Percentiles rank a stretch among this genome's conserved stretches.
These are phyloP conservation scores for Oncorhynchus tshawytscha DNA, from an alignment of 2,113 vertebrate genomes.

Conservation along the genomic window DNA sequence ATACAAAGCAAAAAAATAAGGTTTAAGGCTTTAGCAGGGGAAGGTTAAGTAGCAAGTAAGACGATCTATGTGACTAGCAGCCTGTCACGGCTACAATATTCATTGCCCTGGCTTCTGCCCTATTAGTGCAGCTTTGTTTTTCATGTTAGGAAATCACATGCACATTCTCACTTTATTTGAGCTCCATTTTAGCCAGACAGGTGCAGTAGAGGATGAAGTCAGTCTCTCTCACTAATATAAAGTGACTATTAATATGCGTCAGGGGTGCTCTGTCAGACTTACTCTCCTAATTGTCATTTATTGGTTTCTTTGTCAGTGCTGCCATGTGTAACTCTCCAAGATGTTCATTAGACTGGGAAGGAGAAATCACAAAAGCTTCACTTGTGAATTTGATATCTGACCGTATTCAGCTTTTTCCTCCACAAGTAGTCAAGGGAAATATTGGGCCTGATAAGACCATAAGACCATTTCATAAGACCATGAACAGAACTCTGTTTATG, in stretches of 20 bases:
- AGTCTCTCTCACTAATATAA: slow-evolving; percentile 15
- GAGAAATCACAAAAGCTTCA: slow-evolving; percentile 3
- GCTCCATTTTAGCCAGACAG: slow-evolving; percentile 7
- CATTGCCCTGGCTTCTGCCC: too few relatives aligned
- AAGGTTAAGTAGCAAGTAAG: too few relatives aligned
- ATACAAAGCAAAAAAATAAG: too few relatives aligned
- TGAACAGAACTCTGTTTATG: background rate
- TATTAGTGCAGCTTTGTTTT: too few relatives aligned
- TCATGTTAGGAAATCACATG: background rate
- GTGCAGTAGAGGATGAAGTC: slow-evolving; percentile 3
- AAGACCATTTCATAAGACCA: background rate
- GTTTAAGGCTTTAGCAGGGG: too few relatives aligned
- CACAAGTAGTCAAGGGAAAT: too few relatives aligned
- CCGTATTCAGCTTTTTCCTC: too few relatives aligned
- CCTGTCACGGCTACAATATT: too few relatives aligned
- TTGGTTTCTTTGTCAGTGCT: slow-evolving; percentile 32
- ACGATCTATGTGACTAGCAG: too few relatives aligned
- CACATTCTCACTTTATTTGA: background rate
- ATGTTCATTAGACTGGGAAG: slow-evolving; percentile 23
- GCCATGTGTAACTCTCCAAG: slow-evolving; percentile 8
- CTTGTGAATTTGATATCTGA: background rate
- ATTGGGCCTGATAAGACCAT: too few relatives aligned
- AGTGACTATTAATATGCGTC: slow-evolving; percentile 23
- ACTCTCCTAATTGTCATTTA: slow-evolving; percentile 37
- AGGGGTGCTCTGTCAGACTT: slow-evolving; percentile 12